phyloP scores from a whole-genome alignment of 2,113 vertebrate species.

The Stercorarius parasiticus region DNA sequence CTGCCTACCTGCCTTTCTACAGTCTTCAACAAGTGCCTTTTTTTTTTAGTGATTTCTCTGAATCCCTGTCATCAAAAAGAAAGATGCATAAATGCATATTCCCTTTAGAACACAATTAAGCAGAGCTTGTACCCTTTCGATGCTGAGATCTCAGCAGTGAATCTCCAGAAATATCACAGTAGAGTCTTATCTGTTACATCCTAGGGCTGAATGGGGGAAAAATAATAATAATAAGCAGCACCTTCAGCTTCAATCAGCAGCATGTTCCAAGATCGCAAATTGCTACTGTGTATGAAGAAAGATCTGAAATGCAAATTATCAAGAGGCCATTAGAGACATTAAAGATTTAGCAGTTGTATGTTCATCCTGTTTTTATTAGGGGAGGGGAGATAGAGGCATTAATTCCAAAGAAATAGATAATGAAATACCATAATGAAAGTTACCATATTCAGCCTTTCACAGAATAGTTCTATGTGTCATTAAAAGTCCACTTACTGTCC shows the following conservation, averaged over 20 bases:
- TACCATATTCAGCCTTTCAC: not conserved
- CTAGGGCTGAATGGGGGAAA: not conserved
- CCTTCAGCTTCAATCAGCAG: slow-evolving; percentile 10
- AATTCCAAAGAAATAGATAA: not conserved
- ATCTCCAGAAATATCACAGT: not conserved
- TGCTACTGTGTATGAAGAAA: not conserved
- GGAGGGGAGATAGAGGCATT: not conserved
- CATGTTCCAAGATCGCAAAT: not conserved
- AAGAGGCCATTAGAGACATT: slow-evolving; percentile 21
- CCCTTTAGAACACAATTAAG: not conserved
- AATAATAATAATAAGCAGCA: not conserved
- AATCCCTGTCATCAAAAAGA: not conserved
- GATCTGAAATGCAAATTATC: slow-evolving; percentile 25
- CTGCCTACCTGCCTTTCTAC: not conserved
- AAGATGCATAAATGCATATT: not conserved
- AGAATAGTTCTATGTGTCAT: not conserved
- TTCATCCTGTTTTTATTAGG: not conserved
- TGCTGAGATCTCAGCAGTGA: not conserved
- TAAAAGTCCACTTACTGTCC: not conserved
- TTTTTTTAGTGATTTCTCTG: not conserved
- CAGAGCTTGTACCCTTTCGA: not conserved
- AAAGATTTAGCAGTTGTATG: slow-evolving; percentile 17
- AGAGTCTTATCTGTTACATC: not conserved
- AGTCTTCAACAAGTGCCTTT: not conserved
- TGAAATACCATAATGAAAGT: not conserved